Evolutionary conservation across 2,888 invertebrate genomes (phyloP), one percentile per base, ranked within the genome.

Genomic region (Urechis unicinctus): DNA sequence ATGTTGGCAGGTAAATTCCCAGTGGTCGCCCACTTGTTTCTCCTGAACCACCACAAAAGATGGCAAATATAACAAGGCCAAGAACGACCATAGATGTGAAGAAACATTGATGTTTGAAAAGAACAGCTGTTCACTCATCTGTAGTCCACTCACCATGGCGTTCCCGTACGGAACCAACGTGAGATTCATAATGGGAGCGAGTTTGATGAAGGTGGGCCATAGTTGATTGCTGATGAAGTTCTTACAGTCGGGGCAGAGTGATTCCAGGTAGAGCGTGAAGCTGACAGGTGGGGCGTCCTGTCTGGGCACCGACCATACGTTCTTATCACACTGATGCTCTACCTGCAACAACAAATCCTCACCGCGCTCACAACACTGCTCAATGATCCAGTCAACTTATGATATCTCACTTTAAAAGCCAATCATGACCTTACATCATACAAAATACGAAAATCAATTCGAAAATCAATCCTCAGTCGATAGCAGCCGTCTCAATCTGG

Each of bases 121-220:
- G 36, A 17, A 13, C 9, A 36, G 9, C 17, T 36, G 9, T 36
- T 13, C 9, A 17, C 17, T 9, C 9, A 17, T 13, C 9, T 13
- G 17, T 9, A 36, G 45, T 45, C 13, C 24, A 62, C 59, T 61
- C 59, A 75, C 75, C 53, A 56, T 26, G 3, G 77, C 75, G 63
- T 76, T 77, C 36, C 77, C 77, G 65, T 70, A 77, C 3, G 77
- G 76, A 4, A 76, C 68, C 3, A 76, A 53, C 3, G 71, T 69
- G 6, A 77, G 52, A 50, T 73, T 68, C 61, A 75, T 66, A 28
- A 77, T 73, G 28, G 59, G 51, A 3, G 47, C 28, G 2, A 77
- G 52, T 24, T 63, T 61, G 36, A 59, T 25, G 58, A 58, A 74
- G 3, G 71, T 63, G 2, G 65, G 64, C 51, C 60, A 68, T 28